Conservation (phyloP, 2,797 vertebrate species). For the Halcyon smyrnensis region DNA sequence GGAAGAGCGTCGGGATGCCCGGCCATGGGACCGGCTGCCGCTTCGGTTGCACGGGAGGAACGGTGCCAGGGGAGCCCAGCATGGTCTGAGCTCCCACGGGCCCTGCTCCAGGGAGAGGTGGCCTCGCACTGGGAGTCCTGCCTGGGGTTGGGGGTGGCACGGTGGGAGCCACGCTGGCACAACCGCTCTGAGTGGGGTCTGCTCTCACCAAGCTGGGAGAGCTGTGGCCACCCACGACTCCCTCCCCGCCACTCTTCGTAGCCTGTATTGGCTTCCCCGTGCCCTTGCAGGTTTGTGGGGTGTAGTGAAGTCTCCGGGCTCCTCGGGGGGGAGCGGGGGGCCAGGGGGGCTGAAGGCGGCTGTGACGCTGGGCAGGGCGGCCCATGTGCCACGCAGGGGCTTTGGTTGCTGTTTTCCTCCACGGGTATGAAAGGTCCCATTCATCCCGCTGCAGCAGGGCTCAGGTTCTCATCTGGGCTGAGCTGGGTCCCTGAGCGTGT, state of each 20-base stretch:
- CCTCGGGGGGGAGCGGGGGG: rapidly evolving
- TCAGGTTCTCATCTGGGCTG: slow-evolving; percentile 41
- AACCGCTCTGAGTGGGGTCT: neutral
- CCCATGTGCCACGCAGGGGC: neutral
- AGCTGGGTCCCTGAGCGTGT: neutral
- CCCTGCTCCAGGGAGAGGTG: neutral
- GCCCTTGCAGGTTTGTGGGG: neutral
- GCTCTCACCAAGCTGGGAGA: rapidly evolving
- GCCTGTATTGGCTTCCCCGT: rapidly evolving
- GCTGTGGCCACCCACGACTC: rapidly evolving
- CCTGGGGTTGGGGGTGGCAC: neutral
- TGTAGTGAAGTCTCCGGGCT: neutral
- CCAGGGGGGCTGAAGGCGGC: neutral
- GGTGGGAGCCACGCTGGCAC: neutral
- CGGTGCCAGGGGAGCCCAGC: rapidly evolving
- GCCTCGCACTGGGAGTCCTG: neutral
- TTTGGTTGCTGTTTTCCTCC: slow-evolving; percentile 22
- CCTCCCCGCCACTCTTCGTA: neutral
- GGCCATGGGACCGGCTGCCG: rapidly evolving
- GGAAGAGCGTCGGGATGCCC: rapidly evolving
- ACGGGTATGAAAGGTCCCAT: slow-evolving; percentile 42
- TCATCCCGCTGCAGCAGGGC: neutral
- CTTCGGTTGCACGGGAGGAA: rapidly evolving
- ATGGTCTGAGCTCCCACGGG: neutral
- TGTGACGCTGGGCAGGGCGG: neutral